phyloP scores from a whole-genome alignment of 1,140 invertebrate genomes.

The Sycophaga agraensis region DNA sequence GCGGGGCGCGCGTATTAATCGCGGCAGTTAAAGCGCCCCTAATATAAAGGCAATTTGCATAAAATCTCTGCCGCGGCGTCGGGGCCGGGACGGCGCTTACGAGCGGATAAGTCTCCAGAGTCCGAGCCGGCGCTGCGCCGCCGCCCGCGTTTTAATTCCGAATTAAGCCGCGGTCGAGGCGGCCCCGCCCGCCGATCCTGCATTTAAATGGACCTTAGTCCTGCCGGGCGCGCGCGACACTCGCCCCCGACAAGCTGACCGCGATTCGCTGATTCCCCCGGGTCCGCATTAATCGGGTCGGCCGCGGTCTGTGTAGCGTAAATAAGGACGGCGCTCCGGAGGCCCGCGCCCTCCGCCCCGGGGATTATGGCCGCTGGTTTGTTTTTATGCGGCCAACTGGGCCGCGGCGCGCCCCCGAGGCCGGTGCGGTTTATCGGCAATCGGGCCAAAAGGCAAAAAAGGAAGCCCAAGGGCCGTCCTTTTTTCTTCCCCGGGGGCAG shows the following conservation, averaged over 20 bases:
- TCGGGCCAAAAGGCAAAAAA: too few relatives aligned
- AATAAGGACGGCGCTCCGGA: too few relatives aligned
- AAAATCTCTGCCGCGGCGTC: slow-evolving; percentile 5
- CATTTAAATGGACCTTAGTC: slow-evolving; percentile 24
- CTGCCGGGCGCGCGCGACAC: background rate
- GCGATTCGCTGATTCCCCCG: slow-evolving; percentile 22
- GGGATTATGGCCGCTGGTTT: too few relatives aligned
- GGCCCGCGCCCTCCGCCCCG: too few relatives aligned
- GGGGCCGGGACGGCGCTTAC: slow-evolving; percentile 10
- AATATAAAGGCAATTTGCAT: slow-evolving; percentile 28
- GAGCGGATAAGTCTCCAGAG: slow-evolving; percentile 20
- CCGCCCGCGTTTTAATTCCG: slow-evolving; percentile 18
- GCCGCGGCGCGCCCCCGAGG: too few relatives aligned
- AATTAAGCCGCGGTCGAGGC: slow-evolving; percentile 8
- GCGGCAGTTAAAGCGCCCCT: slow-evolving; percentile 10
- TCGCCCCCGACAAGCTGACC: slow-evolving; percentile 9
- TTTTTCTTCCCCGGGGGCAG: too few relatives aligned
- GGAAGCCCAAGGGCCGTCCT: too few relatives aligned
- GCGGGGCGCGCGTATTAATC: slow-evolving; percentile 2
- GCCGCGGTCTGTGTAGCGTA: too few relatives aligned
- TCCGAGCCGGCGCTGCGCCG: background rate
- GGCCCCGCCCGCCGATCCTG: background rate
- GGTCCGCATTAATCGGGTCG: too few relatives aligned
- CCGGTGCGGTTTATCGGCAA: too few relatives aligned
- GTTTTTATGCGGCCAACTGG: too few relatives aligned